A percentile compares a stretch with the other conserved stretches of the same genome.
phyloP scores from a whole-genome alignment of 2,113 vertebrate species.

The Agapornis roseicollis region DNA sequence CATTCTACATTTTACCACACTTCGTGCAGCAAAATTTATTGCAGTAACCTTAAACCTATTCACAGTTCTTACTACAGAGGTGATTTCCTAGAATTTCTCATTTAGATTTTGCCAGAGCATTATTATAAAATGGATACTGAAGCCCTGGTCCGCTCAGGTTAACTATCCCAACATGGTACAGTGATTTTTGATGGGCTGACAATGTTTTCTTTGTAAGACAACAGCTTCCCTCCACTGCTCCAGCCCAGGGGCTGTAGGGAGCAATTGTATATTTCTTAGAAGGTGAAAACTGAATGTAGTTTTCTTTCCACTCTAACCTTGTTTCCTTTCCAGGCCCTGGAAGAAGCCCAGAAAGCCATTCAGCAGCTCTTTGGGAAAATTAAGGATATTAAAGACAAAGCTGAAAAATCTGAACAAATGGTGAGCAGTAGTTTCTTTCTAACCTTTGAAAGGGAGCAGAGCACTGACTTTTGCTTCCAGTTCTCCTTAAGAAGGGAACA shows the following conservation, averaged over 20 bases:
- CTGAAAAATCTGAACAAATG: slow-evolving; percentile 99
- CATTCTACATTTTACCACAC: background rate
- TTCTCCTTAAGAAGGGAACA: background rate
- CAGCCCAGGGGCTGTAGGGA: background rate
- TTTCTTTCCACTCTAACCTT: slow-evolving; percentile 28
- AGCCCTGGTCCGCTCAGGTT: background rate
- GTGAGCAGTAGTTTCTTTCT: slow-evolving; percentile 71
- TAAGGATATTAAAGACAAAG: slow-evolving; percentile 99
- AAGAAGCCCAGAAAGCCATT: slow-evolving; percentile 96
- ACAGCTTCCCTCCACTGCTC: background rate
- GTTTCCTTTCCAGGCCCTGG: slow-evolving; percentile 84
- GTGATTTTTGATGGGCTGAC: background rate
- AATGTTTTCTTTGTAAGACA: background rate
- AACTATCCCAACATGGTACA: background rate
- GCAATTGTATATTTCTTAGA: background rate
- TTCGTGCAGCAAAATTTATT: background rate
- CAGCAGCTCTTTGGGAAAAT: slow-evolving; percentile 98
- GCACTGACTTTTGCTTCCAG: background rate
- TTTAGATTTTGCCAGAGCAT: background rate
- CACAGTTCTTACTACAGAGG: background rate
- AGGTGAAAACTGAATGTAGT: background rate
- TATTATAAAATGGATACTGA: background rate
- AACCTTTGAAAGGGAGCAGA: background rate
- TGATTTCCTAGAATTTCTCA: background rate
- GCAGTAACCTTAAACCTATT: background rate